Percentiles rank a stretch among this genome's conserved stretches.
These are phyloP conservation scores for Delia radicum DNA, from an alignment of 1,140 invertebrate species.

Conservation along the genomic window DNA sequence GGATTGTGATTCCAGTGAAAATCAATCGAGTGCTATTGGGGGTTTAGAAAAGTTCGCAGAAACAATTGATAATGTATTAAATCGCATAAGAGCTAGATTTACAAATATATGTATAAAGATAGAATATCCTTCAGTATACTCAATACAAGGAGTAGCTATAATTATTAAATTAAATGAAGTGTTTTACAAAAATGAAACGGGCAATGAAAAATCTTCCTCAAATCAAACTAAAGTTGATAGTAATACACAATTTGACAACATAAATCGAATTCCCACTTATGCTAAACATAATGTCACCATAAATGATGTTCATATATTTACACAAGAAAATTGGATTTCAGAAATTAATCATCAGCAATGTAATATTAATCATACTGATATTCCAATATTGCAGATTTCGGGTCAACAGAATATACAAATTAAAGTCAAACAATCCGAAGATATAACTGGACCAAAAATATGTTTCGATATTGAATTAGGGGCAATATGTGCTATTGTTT, in stretches of 20 bases:
- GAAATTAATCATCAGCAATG: background rate
- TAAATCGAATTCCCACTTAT: conserved; percentile 74
- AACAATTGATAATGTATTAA: conserved; percentile 88
- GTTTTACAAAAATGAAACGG: conserved; percentile 76
- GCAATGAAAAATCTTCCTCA: conserved; percentile 60
- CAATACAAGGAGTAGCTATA: conserved; percentile 74
- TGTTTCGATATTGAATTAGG: conserved; percentile 78
- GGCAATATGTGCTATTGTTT: conserved; percentile 75
- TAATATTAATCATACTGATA: conserved; percentile 26
- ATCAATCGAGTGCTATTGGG: conserved; percentile 66
- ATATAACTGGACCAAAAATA: conserved; percentile 77
- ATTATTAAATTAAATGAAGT: conserved; percentile 72
- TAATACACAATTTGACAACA: conserved; percentile 28
- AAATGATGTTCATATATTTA: conserved; percentile 76
- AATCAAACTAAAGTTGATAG: conserved; percentile 36
- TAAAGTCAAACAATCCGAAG: conserved; percentile 80
- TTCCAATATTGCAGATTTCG: conserved; percentile 68
- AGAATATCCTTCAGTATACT: conserved; percentile 77
- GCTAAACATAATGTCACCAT: conserved; percentile 80
- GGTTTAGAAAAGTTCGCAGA: conserved; percentile 90
- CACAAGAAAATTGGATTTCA: conserved; percentile 65
- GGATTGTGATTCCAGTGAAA: conserved; percentile 52
- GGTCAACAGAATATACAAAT: conserved; percentile 77
- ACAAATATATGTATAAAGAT: conserved; percentile 79
- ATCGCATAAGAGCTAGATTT: conserved; percentile 83